Percentiles rank a stretch among this genome's conserved stretches.
These are phyloP conservation scores for Himantopus leucocephalus DNA, from an alignment of 2,113 vertebrate species.

Conservation along the genomic window DNA sequence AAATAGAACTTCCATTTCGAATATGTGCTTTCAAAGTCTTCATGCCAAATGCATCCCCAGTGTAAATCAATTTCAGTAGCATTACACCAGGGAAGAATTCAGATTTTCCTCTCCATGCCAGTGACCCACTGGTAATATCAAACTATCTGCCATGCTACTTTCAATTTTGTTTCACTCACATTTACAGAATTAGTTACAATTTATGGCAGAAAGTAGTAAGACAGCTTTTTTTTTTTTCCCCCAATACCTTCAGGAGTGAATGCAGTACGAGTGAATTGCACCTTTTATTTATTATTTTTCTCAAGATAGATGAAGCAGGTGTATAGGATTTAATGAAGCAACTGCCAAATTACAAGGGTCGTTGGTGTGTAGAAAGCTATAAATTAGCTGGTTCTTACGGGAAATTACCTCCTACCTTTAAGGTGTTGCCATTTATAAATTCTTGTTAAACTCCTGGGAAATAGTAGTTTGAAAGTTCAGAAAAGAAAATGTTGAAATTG, in stretches of 20 bases:
- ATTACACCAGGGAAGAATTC: constrained; percentile 12
- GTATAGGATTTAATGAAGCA: constrained; percentile 74
- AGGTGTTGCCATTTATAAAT: constrained; percentile 59
- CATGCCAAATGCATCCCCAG: neutral
- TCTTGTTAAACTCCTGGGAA: constrained; percentile 41
- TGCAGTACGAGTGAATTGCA: neutral
- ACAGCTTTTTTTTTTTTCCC: neutral
- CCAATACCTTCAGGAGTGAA: neutral
- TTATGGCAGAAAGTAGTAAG: constrained; percentile 22
- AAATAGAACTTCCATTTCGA: constrained; percentile 1
- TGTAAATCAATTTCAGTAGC: constrained; percentile 32
- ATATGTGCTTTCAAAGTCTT: constrained; percentile 12
- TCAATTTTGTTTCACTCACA: constrained; percentile 12
- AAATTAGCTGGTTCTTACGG: constrained; percentile 71
- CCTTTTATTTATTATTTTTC: constrained; percentile 55
- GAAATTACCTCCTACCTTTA: constrained; percentile 72
- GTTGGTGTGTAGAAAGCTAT: constrained; percentile 68
- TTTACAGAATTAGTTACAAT: constrained; percentile 32
- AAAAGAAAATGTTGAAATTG: neutral
- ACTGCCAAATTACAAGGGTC: constrained; percentile 67
- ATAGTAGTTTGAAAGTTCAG: constrained; percentile 6
- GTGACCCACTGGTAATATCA: constrained; percentile 1
- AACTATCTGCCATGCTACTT: constrained; percentile 15
- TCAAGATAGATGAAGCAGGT: constrained; percentile 61
- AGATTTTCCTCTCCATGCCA: neutral